Evolutionary conservation across 2,113 vertebrate genomes (phyloP).

Genomic region (Neolamprologus kungweensis): DNA sequence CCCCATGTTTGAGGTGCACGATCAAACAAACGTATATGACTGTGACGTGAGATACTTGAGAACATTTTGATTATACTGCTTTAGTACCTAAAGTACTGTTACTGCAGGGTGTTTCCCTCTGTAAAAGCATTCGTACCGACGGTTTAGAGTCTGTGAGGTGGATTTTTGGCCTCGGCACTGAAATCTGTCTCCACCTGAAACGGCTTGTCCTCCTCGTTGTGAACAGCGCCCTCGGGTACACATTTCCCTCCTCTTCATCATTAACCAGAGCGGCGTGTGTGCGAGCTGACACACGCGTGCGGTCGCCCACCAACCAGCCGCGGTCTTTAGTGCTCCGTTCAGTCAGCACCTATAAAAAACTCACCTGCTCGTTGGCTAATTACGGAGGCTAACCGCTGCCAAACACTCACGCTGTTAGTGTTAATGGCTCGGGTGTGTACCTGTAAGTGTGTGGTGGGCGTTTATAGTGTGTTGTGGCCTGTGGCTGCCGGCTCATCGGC

Average conservation of each 20-base stretch:
- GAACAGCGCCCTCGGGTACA: neutral
- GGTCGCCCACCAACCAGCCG: neutral
- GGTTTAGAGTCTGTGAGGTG: neutral
- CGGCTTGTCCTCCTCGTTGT: neutral
- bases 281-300: neutral
- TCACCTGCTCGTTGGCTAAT: neutral
- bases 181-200: accelerated
- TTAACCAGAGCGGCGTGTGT: neutral
- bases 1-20: neutral
- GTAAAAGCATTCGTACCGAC: neutral
- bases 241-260: neutral
- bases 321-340: neutral
- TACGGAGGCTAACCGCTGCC: neutral
- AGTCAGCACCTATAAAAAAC: neutral
- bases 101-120: neutral
- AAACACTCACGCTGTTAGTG: neutral
- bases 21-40: neutral
- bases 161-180: neutral
- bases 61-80: accelerated
- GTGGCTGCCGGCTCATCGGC: accelerated
- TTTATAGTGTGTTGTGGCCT: neutral
- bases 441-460: neutral
- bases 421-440: neutral
- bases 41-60: neutral
- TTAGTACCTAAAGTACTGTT: neutral